These are phyloP conservation scores for Odocoileus virginianus DNA, from an alignment of 2,113 vertebrate genomes.

Conservation along the genomic window DNA sequence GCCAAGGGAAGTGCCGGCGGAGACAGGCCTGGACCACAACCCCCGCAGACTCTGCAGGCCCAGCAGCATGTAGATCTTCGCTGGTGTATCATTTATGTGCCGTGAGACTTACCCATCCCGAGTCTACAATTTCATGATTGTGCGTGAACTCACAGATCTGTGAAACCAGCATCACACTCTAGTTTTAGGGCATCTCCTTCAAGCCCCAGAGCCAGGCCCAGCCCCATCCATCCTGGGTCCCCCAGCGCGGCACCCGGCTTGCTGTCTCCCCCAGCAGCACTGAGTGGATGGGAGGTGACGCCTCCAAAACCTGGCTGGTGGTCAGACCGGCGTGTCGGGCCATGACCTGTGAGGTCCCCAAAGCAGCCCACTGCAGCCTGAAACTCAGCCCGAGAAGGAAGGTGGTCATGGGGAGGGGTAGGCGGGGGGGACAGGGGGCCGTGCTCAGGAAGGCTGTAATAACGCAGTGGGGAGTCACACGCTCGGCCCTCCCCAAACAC, in stretches of 20 bases:
- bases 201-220: neutral
- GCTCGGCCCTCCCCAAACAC: constrained; percentile 2
- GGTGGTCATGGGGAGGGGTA: accelerated
- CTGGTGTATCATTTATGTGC: accelerated
- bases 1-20: neutral
- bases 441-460: neutral
- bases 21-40: neutral
- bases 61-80: accelerated
- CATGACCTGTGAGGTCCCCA: accelerated
- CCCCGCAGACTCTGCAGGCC: accelerated
- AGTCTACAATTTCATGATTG: too few species aligned
- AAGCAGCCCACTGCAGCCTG: neutral
- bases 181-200: neutral
- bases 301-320: neutral
- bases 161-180: accelerated
- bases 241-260: accelerated
- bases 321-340: neutral
- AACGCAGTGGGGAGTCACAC: constrained; percentile 46
- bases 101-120: accelerated
- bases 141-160: too few species aligned
- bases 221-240: neutral
- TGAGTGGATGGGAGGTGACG: accelerated
- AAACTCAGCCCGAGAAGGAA: neutral
- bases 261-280: accelerated
- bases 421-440: neutral